Evolutionary conservation across 2,113 vertebrate species (phyloP).

Genomic region (Solea senegalensis): DNA sequence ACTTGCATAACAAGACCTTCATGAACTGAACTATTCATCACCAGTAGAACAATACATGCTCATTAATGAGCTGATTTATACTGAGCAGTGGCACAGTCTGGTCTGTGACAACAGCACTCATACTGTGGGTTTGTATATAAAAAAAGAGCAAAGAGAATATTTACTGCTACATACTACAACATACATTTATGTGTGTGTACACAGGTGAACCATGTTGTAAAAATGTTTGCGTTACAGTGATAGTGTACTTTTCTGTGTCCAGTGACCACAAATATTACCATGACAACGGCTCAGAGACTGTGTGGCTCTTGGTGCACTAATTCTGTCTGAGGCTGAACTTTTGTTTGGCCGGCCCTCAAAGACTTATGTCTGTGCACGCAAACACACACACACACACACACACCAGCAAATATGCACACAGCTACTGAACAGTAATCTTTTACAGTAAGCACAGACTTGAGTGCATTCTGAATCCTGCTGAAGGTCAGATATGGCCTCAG

Average conservation of each 20-base stretch:
- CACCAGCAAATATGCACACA: neutral
- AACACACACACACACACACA: conserved; percentile 7
- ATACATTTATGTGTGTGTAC: neutral
- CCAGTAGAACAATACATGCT: conserved; percentile 27
- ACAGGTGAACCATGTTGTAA: neutral
- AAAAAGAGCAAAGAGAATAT: neutral
- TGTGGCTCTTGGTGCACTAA: conserved; percentile 37
- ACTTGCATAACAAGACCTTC: conserved; percentile 10
- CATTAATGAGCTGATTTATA: conserved; percentile 51
- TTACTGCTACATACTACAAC: neutral
- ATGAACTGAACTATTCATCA: conserved; percentile 25
- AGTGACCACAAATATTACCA: conserved; percentile 42
- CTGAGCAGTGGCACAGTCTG: conserved; percentile 3
- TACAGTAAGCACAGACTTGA: conserved; percentile 16
- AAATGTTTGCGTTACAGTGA: conserved; percentile 27
- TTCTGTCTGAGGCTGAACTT: conserved; percentile 56
- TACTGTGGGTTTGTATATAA: neutral
- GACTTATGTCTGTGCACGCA: conserved; percentile 48
- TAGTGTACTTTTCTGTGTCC: conserved; percentile 14
- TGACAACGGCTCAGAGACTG: conserved; percentile 33
- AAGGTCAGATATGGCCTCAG: neutral
- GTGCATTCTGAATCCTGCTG: neutral
- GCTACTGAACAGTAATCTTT: conserved; percentile 6
- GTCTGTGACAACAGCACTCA: conserved; percentile 16
- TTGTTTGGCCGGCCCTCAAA: conserved; percentile 60